These are phyloP conservation scores for Trachymyrmex septentrionalis DNA, from an alignment of 1,140 invertebrate genomes.

Conservation along the genomic window DNA sequence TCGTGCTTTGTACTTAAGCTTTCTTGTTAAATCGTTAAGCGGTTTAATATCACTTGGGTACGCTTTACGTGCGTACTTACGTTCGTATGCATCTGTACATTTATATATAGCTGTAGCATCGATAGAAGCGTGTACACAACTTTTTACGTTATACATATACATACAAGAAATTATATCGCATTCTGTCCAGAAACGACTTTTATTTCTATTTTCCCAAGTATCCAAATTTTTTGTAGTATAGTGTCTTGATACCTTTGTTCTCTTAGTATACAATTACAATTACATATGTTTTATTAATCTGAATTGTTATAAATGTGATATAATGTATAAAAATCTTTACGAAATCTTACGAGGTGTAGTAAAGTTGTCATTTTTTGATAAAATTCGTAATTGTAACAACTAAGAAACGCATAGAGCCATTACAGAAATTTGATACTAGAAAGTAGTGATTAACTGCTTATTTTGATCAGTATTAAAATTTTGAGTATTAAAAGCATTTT, in stretches of 20 bases:
- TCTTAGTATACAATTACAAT: background rate
- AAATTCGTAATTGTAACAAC: too few relatives aligned
- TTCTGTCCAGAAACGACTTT: slow-evolving; percentile 12
- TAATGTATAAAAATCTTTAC: too few relatives aligned
- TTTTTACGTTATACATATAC: slow-evolving; percentile 53
- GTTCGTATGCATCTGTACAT: slow-evolving; percentile 47
- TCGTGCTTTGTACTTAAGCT: slow-evolving; percentile 37
- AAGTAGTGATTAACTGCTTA: too few relatives aligned
- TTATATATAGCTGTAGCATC: slow-evolving; percentile 57
- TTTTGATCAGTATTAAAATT: too few relatives aligned
- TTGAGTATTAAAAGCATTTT: too few relatives aligned
- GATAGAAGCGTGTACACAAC: slow-evolving; percentile 58
- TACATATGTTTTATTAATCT: background rate
- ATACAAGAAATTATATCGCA: slow-evolving; percentile 47
- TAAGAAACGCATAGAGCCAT: too few relatives aligned
- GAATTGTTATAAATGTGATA: background rate
- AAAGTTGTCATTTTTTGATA: too few relatives aligned
- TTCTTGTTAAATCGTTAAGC: slow-evolving; percentile 31
- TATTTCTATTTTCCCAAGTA: slow-evolving; percentile 5
- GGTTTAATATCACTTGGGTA: slow-evolving; percentile 32
- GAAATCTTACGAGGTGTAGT: too few relatives aligned
- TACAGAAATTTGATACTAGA: too few relatives aligned
- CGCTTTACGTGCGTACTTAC: background rate
- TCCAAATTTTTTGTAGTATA: background rate
- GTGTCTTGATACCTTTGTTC: background rate